Percentiles rank a stretch among this genome's conserved stretches.
Conservation (phyloP, 2,113 vertebrate genomes). For the Nansenia antarctica region DNA sequence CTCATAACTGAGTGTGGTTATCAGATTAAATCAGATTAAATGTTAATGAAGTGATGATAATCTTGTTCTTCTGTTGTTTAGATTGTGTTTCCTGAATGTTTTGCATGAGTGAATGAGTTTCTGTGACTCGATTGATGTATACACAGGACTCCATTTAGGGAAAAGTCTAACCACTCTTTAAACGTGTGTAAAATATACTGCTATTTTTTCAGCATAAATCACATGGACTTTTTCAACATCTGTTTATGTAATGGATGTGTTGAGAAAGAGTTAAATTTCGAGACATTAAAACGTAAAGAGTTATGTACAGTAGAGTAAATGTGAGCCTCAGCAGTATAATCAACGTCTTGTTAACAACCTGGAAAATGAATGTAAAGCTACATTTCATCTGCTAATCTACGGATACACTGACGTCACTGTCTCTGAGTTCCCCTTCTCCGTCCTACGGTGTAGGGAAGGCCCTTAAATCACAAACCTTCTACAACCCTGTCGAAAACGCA, state of each 20-base stretch:
- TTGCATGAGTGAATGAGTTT: not conserved
- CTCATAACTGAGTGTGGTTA: not conserved
- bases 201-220: not conserved
- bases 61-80: not conserved
- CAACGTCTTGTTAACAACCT: not conserved
- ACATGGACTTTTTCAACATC: not conserved
- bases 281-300: not conserved
- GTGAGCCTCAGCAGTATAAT: not conserved
- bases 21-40: not conserved
- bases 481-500: conserved; percentile 12
- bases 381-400: conserved; percentile 24
- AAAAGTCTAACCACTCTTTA: not conserved
- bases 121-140: not conserved
- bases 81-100: not conserved
- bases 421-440: conserved; percentile 12
- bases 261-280: not conserved
- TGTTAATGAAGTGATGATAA: not conserved
- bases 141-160: not conserved
- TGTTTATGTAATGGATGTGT: not conserved
- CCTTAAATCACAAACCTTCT: conserved; percentile 31
- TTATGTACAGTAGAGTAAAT: not conserved
- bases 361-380: conserved; percentile 17
- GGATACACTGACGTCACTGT: conserved; percentile 39
- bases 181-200: not conserved
- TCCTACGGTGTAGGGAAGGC: conserved; percentile 8